Evolutionary conservation across 2,797 vertebrate species (phyloP).

Genomic region (Tenualosa thibaudeaui): DNA sequence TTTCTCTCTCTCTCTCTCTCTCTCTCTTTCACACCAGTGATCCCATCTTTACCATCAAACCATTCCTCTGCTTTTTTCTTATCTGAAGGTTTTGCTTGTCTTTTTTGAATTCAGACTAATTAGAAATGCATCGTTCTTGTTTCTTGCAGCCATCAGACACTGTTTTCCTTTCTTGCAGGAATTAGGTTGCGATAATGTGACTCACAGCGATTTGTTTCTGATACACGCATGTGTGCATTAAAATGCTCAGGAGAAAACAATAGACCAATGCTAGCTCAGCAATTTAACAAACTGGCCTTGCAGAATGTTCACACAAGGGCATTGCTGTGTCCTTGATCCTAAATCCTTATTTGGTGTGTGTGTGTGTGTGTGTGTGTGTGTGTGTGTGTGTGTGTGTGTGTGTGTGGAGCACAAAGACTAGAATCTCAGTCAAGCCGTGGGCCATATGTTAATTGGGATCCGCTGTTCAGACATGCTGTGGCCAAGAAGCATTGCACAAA

Average conservation of each 20-base stretch:
- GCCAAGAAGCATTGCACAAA: neutral
- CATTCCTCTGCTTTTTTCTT: neutral
- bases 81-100: neutral
- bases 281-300: neutral
- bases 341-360: neutral
- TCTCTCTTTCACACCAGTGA: neutral
- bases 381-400: too few species aligned
- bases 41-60: neutral
- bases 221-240: neutral
- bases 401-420: neutral
- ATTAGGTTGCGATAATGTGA: neutral
- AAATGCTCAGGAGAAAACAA: neutral
- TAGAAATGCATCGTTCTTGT: neutral
- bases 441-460: neutral
- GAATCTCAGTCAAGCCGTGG: neutral
- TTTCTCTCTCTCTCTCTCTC: slow-evolving; percentile 8
- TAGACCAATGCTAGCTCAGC: neutral
- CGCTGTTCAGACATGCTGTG: neutral
- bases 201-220: neutral
- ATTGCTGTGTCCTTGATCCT: slow-evolving; percentile 33
- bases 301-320: slow-evolving; percentile 1
- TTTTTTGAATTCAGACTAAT: neutral
- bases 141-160: neutral
- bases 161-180: neutral
- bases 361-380: too few species aligned